A percentile compares a stretch with the other conserved stretches of the same genome.
Conservation (phyloP, 2,113 vertebrate genomes). For the Microcebus lehilahytsara region DNA sequence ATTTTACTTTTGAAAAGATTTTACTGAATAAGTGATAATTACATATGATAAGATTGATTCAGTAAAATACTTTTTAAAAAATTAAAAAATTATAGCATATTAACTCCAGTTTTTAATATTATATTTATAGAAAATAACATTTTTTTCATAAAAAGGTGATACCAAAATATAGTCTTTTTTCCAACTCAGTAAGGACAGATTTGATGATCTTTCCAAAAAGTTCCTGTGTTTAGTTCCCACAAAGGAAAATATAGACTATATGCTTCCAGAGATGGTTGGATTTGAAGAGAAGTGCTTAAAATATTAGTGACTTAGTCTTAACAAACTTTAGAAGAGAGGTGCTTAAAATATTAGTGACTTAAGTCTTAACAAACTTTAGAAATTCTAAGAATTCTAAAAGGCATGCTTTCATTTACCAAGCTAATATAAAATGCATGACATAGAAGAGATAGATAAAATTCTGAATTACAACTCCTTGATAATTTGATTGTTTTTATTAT, state of each 20-base stretch:
- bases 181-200: neutral
- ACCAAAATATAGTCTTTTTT: neutral
- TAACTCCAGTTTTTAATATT: neutral
- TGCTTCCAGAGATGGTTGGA: neutral
- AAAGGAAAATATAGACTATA: neutral
- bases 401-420: constrained; percentile 30
- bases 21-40: constrained; percentile 13
- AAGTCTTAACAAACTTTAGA: constrained; percentile 16
- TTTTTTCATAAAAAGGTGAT: neutral
- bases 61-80: neutral
- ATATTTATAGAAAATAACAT: neutral
- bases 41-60: neutral
- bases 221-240: neutral
- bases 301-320: neutral
- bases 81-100: neutral
- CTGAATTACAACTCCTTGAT: constrained; percentile 28
- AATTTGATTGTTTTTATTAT: constrained; percentile 33
- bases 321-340: neutral
- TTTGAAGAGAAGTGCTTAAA: neutral
- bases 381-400: constrained; percentile 34
- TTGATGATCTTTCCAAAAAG: constrained; percentile 6
- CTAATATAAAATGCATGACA: constrained; percentile 43
- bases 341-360: neutral
- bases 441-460: constrained; percentile 20
- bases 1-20: constrained; percentile 25